phyloP scores from a whole-genome alignment of 2,113 vertebrate genomes.

The Nothocercus nigrocapillus region DNA sequence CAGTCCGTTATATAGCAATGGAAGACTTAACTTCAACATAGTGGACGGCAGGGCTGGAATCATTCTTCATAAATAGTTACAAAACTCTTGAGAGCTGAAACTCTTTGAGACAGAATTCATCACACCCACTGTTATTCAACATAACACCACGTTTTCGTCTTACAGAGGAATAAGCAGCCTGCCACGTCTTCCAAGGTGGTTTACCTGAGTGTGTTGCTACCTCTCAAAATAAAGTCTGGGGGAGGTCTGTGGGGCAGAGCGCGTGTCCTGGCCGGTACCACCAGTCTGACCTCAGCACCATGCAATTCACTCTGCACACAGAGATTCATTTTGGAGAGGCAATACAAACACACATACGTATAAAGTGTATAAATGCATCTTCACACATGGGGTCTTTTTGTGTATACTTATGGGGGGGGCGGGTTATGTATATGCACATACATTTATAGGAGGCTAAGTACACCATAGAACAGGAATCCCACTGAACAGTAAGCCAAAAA shows the following conservation, averaged over 20 bases:
- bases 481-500: not conserved
- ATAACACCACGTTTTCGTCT: conserved; percentile 12
- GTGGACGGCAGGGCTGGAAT: not conserved
- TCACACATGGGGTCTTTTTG: not conserved
- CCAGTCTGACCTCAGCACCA: not conserved
- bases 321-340: not conserved
- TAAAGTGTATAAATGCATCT: not conserved
- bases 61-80: conserved; percentile 16
- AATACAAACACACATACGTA: not conserved
- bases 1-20: conserved; percentile 27
- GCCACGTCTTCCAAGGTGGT: not conserved
- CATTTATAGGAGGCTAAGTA: not conserved
- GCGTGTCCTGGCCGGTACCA: not conserved
- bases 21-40: conserved; percentile 10
- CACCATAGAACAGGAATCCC: not conserved
- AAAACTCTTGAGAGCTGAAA: conserved; percentile 9
- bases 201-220: not conserved
- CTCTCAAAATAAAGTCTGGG: not conserved
- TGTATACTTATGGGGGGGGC: accelerated
- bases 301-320: not conserved
- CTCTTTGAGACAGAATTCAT: conserved; percentile 27
- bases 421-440: not conserved
- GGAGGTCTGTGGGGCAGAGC: not conserved
- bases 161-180: not conserved
- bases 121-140: not conserved